phyloP scores from a whole-genome alignment of 1,140 invertebrate genomes.

The Drosophila hydei region DNA sequence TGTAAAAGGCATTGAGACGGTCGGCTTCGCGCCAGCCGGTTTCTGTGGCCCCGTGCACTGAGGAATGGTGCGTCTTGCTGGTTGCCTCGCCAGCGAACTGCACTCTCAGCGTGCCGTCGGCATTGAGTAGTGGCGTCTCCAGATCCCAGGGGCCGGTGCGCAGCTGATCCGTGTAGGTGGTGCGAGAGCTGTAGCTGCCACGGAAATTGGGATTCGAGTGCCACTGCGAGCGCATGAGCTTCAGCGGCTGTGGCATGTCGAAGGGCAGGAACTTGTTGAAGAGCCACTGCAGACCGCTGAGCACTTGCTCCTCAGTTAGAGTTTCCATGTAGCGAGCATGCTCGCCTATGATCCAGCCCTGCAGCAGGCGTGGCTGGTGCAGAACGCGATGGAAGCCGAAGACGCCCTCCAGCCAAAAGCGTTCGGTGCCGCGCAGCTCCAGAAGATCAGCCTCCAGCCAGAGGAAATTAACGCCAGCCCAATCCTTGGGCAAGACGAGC shows the following conservation, averaged over 20 bases:
- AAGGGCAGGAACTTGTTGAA: constrained; percentile 83
- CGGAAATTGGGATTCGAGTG: constrained; percentile 87
- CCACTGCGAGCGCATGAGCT: constrained; percentile 86
- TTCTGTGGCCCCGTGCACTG: constrained; percentile 92
- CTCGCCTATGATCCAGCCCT: constrained; percentile 87
- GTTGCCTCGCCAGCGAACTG: constrained; percentile 91
- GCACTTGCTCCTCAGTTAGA: constrained; percentile 84
- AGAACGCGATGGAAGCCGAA: constrained; percentile 87
- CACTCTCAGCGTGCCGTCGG: constrained; percentile 85
- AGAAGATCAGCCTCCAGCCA: constrained; percentile 85
- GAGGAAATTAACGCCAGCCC: constrained; percentile 84
- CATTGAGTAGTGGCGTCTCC: constrained; percentile 85
- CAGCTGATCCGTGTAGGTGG: constrained; percentile 85
- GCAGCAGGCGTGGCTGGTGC: constrained; percentile 87
- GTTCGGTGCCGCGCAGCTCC: constrained; percentile 59
- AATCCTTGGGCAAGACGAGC: constrained; percentile 86
- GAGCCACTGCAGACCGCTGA: constrained; percentile 83
- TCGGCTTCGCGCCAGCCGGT: constrained; percentile 91
- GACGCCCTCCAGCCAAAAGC: constrained; percentile 87
- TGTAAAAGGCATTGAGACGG: constrained; percentile 64
- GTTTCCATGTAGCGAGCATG: constrained; percentile 86
- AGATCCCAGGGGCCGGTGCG: constrained; percentile 85
- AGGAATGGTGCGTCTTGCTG: constrained; percentile 87
- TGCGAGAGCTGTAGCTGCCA: constrained; percentile 89
- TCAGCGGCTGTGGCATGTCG: constrained; percentile 49